These are phyloP conservation scores for Mirounga angustirostris DNA, from an alignment of 2,113 vertebrate species.

Conservation along the genomic window DNA sequence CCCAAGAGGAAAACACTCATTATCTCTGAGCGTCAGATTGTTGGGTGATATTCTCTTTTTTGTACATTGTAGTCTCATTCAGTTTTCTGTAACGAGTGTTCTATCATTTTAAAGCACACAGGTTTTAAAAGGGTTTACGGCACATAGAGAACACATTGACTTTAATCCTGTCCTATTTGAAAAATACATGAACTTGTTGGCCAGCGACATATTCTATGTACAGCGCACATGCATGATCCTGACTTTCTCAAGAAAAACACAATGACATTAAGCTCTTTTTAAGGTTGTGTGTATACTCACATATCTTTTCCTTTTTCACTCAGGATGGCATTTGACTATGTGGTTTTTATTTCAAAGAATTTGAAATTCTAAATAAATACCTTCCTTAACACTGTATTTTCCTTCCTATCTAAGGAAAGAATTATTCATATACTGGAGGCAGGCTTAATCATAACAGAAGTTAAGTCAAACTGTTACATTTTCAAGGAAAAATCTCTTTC, in stretches of 20 bases:
- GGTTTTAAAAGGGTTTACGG: not conserved
- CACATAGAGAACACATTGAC: not conserved
- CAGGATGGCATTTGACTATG: not conserved
- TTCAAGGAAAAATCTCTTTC: not conserved
- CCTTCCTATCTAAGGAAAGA: conserved; percentile 19
- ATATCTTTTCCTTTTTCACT: conserved; percentile 56
- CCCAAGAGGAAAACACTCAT: not conserved
- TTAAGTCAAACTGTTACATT: not conserved
- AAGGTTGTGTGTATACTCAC: not conserved
- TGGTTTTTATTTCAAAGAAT: conserved; percentile 59
- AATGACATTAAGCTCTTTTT: not conserved
- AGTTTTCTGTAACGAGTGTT: not conserved
- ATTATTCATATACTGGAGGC: conserved; percentile 31
- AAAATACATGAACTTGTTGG: not conserved
- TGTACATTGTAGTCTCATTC: not conserved
- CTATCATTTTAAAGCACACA: not conserved
- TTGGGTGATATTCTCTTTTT: not conserved
- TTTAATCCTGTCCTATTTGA: not conserved
- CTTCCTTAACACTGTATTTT: not conserved
- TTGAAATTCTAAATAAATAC: conserved; percentile 58
- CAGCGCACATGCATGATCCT: not conserved
- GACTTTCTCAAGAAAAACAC: not conserved
- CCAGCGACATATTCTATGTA: not conserved
- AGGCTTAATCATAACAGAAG: not conserved
- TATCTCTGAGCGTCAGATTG: not conserved